Evolutionary conservation across 2,113 vertebrate species (phyloP), one percentile per base, ranked within the genome.

Genomic region (Pelobates fuscus): DNA sequence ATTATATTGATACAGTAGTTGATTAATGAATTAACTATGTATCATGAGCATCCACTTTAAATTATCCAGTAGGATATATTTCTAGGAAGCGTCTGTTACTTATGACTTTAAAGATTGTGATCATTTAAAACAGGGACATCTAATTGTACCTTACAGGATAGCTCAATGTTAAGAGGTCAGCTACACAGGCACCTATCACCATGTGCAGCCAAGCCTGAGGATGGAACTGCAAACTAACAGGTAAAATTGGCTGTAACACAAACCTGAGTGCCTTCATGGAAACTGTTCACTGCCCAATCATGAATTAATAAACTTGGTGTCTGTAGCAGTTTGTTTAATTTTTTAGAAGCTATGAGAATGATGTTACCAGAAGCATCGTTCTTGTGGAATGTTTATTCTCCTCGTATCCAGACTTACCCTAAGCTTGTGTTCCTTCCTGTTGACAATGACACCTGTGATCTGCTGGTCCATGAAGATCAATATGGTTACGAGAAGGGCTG

Each of bases 391-490:
- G 10, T 18, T 27, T 17, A 14, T 12, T 46, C 2, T 2, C 24
- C 29, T 12, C 14, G 7, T 21, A 10, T 46, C 0, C 20, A 18
- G 2, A 76, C 89, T 77, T 78, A 96, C 97, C 93, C 97, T 99
- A 21, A 99, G 93, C 78, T 96, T 99, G 86, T 99, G 93, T 79
- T 99, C 97, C 82, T 99, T 99, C 85, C 97, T 92, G 89, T 99
- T 99, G 84, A 99, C 93, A 1, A 99, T 99, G 74, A 99, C 97
- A 0, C 95, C 97, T 0, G 97, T 99, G 80, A 99, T 98, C 82
- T 99, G 97, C 80, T 99, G 97, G 89, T 99, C 97, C 97, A 99
- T 99, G 81, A 99, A 99, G 80, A 99, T 89, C 83, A 99, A 91
- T 65, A 99, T 99, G 70, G 97, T 99, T 79, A 99, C 96, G 71